Evolutionary conservation across 1,140 invertebrate species (phyloP).

Genomic region (Drosophila baimaii): DNA sequence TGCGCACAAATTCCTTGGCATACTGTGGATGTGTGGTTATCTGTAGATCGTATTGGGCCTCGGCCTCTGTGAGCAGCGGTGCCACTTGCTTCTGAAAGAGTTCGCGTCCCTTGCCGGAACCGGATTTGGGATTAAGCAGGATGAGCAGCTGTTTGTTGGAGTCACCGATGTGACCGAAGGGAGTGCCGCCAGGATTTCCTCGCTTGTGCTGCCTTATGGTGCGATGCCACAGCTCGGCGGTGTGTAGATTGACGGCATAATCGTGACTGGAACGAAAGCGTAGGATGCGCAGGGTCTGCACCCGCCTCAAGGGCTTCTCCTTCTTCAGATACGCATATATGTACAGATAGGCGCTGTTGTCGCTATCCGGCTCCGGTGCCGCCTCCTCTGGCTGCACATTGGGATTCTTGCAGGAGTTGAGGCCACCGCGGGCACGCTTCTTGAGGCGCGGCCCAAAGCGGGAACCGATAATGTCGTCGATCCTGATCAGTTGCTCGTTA

Average conservation of each 20-base stretch:
- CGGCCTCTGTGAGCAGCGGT: constrained; percentile 93
- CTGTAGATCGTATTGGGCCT: constrained; percentile 92
- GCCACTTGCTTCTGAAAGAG: constrained; percentile 93
- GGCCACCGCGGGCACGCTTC: constrained; percentile 86
- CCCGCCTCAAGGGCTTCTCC: constrained; percentile 87
- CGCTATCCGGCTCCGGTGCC: constrained; percentile 14
- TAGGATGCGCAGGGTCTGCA: constrained; percentile 91
- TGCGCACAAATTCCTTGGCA: constrained; percentile 92
- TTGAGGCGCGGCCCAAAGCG: constrained; percentile 90
- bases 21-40: constrained; percentile 95
- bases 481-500: constrained; percentile 90
- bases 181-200: neutral
- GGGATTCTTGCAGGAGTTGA: constrained; percentile 85
- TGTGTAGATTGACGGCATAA: constrained; percentile 92
- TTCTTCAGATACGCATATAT: constrained; percentile 93
- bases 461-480: constrained; percentile 92
- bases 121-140: constrained; percentile 97
- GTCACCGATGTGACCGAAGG: neutral
- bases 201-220: constrained; percentile 81
- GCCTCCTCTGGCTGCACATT: constrained; percentile 26
- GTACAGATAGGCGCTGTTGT: constrained; percentile 92
- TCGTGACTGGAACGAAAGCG: constrained; percentile 91
- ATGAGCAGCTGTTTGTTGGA: constrained; percentile 87
- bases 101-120: constrained; percentile 92
- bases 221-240: constrained; percentile 91